A percentile compares a stretch with the other conserved stretches of the same genome.
phyloP scores from a whole-genome alignment of 2,888 invertebrate species.

The Plagiodera versicolora region DNA sequence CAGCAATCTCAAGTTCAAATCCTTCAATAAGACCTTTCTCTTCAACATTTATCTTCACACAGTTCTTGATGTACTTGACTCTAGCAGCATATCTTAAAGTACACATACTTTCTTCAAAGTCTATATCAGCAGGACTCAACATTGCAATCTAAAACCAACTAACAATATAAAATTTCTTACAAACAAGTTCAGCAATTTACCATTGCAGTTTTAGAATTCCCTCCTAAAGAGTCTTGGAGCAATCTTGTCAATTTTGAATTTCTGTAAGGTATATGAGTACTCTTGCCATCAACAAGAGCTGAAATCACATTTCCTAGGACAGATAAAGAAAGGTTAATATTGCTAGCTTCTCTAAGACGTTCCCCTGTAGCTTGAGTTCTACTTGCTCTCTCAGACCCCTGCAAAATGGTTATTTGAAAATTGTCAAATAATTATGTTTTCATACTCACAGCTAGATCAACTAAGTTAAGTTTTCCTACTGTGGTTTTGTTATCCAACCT shows the following conservation, averaged over 20 bases:
- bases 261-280: slow-evolving; percentile 95
- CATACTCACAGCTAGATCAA: slow-evolving; percentile 86
- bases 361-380: slow-evolving; percentile 95
- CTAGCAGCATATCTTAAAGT: slow-evolving; percentile 96
- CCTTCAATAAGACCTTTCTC: slow-evolving; percentile 93
- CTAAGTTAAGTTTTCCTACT: slow-evolving; percentile 95
- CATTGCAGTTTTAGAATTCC: slow-evolving; percentile 95
- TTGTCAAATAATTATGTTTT: slow-evolving; percentile 3
- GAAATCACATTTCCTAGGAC: slow-evolving; percentile 98
- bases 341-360: slow-evolving; percentile 93
- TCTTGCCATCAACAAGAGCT: slow-evolving; percentile 95
- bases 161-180: neutral
- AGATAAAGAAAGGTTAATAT: slow-evolving; percentile 96
- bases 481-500: slow-evolving; percentile 81
- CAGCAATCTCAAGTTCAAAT: slow-evolving; percentile 96
- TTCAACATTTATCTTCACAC: slow-evolving; percentile 94
- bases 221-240: slow-evolving; percentile 95
- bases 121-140: slow-evolving; percentile 93
- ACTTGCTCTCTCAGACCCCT: slow-evolving; percentile 97
- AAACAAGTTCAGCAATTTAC: slow-evolving; percentile 58
- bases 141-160: slow-evolving; percentile 78
- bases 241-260: slow-evolving; percentile 95
- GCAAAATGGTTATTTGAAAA: slow-evolving; percentile 30
- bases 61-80: slow-evolving; percentile 96
- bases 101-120: slow-evolving; percentile 97